phyloP scores from a whole-genome alignment of 2,888 invertebrate genomes.

The Lepidochrysops patricia region DNA sequence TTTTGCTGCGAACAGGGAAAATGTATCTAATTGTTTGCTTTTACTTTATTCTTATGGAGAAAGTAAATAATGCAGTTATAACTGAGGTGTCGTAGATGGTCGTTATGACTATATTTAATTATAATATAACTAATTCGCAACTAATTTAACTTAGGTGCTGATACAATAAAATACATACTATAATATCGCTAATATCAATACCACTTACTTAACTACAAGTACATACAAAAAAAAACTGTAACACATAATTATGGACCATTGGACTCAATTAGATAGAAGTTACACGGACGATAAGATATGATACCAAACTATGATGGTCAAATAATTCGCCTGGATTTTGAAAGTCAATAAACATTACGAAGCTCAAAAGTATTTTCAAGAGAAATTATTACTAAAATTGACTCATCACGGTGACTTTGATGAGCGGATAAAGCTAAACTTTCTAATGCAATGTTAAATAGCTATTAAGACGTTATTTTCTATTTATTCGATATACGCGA shows the following conservation, averaged over 20 bases:
- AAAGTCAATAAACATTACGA: not conserved
- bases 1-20: constrained; percentile 24
- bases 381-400: not conserved
- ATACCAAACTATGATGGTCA: too few relatives aligned
- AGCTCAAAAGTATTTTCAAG: not conserved
- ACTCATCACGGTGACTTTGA: constrained; percentile 11
- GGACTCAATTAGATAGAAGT: too few relatives aligned
- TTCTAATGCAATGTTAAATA: not conserved
- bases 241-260: too few relatives aligned
- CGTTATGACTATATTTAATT: too few relatives aligned
- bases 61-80: not conserved
- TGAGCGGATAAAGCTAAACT: not conserved
- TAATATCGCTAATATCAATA: not conserved
- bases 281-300: too few relatives aligned
- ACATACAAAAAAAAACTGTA: not conserved
- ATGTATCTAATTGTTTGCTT: constrained; percentile 25
- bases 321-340: not conserved
- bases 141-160: too few relatives aligned
- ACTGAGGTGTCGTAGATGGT: not conserved
- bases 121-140: too few relatives aligned
- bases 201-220: not conserved
- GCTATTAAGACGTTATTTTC: not conserved
- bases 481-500: not conserved
- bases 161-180: not conserved
- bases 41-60: constrained; percentile 26